Evolutionary conservation across 2,797 vertebrate species (phyloP), one percentile per base, ranked within the genome.

Genomic region (Acipenser oxyrinchus): DNA sequence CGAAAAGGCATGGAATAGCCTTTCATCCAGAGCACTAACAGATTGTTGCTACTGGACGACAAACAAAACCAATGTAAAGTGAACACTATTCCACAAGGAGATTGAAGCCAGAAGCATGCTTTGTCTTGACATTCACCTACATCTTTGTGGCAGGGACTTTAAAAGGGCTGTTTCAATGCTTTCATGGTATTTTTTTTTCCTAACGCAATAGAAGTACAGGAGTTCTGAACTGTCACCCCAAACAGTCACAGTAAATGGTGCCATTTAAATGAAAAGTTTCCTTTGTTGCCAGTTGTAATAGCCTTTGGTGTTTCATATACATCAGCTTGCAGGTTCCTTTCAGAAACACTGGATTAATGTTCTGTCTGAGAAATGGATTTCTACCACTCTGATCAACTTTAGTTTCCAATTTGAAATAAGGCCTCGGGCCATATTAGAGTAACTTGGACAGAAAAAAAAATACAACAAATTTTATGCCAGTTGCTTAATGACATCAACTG

Each of bases 1-100:
- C 92, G 96, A 61, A 99, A 95, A 63, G 96, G 96, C 87, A 99
- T 99, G 96, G 95, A 99, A 87, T 98, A 94, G 87, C 77, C 70
- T 37, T 37, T 37, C 23, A 37, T 37, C 23, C 23, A 37, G 23
- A 37, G 23, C 23, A 37, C 23, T 37, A 37, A 37, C 4, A 37
- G 23, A 37, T 37, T 37, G 2, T 37, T 37, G 23, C 23, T 37
- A 37, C 23, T 66, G 49, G 73, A 70, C 61, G 68, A 63, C 69
- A 55, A 67, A 71, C 74, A 55, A 63, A 69, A 23, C 67, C 62
- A 64, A 70, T 61, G 57, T 80, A 74, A 68, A 74, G 74, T 74
- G 74, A 77, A 37, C 23, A 60, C 64, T 6, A n/a, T 72, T 68
- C 61, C 9, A n/a, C n/a, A n/a, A n/a, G n/a, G n/a, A n/a, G n/a